Percentiles rank a stretch among this genome's conserved stretches.
Conservation (phyloP, 2,113 vertebrate genomes). For the Pseudolaguvia tuberculata region DNA sequence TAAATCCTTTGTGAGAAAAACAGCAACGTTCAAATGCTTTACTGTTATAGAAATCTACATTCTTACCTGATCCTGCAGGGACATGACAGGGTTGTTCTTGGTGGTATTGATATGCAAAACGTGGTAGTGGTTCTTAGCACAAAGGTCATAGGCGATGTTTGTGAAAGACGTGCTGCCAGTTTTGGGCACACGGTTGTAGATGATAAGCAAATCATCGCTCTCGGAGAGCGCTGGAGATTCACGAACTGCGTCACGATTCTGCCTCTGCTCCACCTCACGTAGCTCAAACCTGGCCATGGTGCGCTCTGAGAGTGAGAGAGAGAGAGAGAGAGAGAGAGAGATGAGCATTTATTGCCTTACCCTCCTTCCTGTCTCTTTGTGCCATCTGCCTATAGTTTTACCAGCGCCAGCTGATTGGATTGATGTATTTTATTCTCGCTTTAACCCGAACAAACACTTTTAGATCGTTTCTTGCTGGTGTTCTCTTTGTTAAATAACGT, state of each 20-base stretch:
- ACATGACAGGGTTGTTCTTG: conserved; percentile 99
- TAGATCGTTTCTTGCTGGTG: no score
- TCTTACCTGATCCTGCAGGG: conserved; percentile 94
- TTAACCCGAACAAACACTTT: no score
- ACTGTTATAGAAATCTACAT: conserved; percentile 69
- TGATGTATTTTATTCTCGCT: no score
- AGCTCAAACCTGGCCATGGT: conserved; percentile 88
- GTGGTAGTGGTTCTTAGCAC: conserved; percentile 88
- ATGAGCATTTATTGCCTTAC: no score
- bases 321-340: not conserved
- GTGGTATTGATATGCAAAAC: conserved; percentile 99
- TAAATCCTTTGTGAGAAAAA: no score
- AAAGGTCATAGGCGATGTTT: conserved; percentile 85
- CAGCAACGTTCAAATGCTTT: not conserved
- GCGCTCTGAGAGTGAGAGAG: conserved; percentile 68
- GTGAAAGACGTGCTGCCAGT: conserved; percentile 99
- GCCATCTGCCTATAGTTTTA: no score
- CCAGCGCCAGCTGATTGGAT: no score
- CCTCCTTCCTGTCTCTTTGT: no score
- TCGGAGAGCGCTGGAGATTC: conserved; percentile 62
- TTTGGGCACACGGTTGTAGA: conserved; percentile 97
- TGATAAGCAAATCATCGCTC: conserved; percentile 81
- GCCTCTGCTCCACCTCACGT: conserved; percentile 85
- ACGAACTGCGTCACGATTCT: conserved; percentile 69
- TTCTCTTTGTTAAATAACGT: no score